Evolutionary conservation across 2,888 invertebrate species (phyloP), one percentile per base, ranked within the genome.

Genomic region (Selenia dentaria): DNA sequence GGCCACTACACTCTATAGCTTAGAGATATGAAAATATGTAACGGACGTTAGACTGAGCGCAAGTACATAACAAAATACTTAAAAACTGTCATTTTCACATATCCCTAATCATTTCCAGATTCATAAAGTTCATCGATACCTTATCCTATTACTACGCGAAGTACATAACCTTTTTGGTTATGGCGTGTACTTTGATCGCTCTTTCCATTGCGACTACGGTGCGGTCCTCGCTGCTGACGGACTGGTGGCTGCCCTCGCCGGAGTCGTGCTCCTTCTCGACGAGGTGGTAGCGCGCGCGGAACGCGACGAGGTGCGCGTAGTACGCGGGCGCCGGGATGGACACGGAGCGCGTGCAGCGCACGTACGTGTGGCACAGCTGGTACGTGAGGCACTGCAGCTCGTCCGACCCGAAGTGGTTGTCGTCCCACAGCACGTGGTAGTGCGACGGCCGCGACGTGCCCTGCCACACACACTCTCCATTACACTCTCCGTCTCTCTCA

Each of bases 101-200:
- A 26, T 27, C 26, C 18, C 26, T 34, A 13, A 26, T 9, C 9
- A 10, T 11, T 20, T 24, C 31, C 10, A 10, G 3, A 10, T 16
- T 10, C 6, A 18, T 11, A n/a, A 29, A 29, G 16, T 29, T n/a
- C n/a, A n/a, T n/a, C 13, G 14, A 16, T 12, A n/a, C 29, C 29
- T 9, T 29, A 29, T 16, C 16, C 4, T 16, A 16, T 16, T 4
- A 25, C 25, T 52, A 99, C 82, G 99, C 99, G 91, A 99, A 99
- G 93, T 99, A 99, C 99, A 99, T 99, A 83, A 99, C 99, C 92
- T 98, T 98, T 91, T 98, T 98, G 75, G 99, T 99, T 89, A 99
- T 98, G 22, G 98, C 98, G 91, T 99, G 99, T 50, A 99, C 99
- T 22, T 99, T 98, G 67, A 99, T 99, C 57, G 99, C 99, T 66